Conservation (phyloP, 2,888 invertebrate genomes). For the Hesperia comma region DNA sequence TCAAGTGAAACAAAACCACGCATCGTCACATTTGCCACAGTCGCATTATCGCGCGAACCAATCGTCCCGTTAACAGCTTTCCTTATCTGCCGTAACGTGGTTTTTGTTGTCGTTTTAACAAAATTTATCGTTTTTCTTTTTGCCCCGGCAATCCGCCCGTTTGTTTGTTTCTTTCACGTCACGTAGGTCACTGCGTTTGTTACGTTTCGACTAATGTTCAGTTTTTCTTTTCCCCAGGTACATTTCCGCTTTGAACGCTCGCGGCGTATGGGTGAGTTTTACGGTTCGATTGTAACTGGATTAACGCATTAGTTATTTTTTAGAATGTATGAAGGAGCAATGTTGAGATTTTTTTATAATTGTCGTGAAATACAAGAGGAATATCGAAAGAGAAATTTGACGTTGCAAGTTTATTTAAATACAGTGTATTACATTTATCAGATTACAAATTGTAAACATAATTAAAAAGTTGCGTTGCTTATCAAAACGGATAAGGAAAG, state of each 20-base stretch:
- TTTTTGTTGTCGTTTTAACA: constrained; percentile 72
- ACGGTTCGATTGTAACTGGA: constrained; percentile 4
- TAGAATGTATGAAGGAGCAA: not conserved
- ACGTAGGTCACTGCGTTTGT: constrained; percentile 63
- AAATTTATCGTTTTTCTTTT: constrained; percentile 77
- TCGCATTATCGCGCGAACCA: constrained; percentile 8
- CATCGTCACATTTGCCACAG: not conserved
- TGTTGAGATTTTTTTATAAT: not conserved
- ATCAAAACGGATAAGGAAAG: too few species aligned
- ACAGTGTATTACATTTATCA: too few species aligned
- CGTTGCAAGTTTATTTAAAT: too few species aligned
- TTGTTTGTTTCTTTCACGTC: constrained; percentile 58
- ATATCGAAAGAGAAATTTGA: not conserved
- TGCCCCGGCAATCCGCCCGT: constrained; percentile 53
- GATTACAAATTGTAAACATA: too few species aligned
- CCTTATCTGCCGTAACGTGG: constrained; percentile 54
- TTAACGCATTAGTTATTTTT: constrained; percentile 8
- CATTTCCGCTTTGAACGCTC: constrained; percentile 31
- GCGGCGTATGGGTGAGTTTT: constrained; percentile 14
- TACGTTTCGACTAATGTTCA: constrained; percentile 52
- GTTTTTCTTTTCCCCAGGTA: constrained; percentile 47
- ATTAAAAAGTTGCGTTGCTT: too few species aligned
- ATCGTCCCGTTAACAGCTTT: constrained; percentile 48
- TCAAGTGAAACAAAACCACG: not conserved
- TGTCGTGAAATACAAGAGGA: not conserved